Evolutionary conservation across 2,113 vertebrate species (phyloP).

Genomic region (Myrmecophaga tridactyla): DNA sequence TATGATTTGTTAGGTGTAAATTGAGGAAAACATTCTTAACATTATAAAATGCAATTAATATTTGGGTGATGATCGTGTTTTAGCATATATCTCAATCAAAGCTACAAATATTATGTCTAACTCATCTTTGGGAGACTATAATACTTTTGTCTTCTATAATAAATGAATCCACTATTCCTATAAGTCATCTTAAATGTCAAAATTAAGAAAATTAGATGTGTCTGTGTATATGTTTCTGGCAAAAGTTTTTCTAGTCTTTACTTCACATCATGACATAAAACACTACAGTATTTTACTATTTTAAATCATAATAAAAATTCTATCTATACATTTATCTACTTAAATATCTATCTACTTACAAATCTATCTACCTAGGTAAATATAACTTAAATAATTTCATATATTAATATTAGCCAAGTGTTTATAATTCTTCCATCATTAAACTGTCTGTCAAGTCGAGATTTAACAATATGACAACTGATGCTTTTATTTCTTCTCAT

Average conservation of each 20-base stretch:
- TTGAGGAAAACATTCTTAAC: background rate
- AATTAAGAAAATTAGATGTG: background rate
- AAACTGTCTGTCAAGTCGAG: background rate
- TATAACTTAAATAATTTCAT: background rate
- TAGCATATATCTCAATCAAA: background rate
- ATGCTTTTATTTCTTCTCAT: background rate
- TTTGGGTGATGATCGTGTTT: background rate
- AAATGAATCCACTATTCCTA: background rate
- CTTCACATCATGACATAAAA: background rate
- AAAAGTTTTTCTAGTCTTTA: background rate
- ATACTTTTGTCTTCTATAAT: background rate
- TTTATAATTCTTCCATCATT: background rate
- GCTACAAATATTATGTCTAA: rapidly evolving
- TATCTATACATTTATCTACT: background rate
- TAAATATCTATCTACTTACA: background rate
- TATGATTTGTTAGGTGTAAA: background rate
- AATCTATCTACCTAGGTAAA: background rate
- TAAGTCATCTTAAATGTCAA: background rate
- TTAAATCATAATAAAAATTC: background rate
- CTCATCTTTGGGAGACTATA: background rate
- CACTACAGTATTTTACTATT: background rate
- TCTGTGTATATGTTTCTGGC: background rate
- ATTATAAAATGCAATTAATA: background rate
- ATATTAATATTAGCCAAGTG: background rate
- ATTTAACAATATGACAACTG: background rate